phyloP scores from a whole-genome alignment of 2,888 invertebrate species.

The Xestia sexstrigata region DNA sequence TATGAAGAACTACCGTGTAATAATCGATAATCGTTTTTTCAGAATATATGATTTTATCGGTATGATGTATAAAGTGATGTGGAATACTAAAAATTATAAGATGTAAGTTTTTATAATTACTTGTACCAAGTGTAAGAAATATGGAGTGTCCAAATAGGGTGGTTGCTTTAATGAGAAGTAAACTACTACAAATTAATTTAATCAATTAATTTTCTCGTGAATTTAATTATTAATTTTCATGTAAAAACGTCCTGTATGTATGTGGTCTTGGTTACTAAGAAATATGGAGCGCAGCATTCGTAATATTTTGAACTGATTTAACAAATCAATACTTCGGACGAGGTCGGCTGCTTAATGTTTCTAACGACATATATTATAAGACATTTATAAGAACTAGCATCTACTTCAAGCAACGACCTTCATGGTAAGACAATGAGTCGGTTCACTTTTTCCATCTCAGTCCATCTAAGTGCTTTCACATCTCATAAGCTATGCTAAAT shows the following conservation, averaged over 20 bases:
- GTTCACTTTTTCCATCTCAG: not conserved
- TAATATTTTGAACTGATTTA: conserved; percentile 7
- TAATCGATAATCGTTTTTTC: conserved; percentile 67
- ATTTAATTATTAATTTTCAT: conserved; percentile 42
- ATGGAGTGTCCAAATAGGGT: conserved; percentile 59
- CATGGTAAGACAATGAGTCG: not conserved
- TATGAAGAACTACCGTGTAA: conserved; percentile 68
- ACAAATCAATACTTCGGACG: not conserved
- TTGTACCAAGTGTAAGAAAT: conserved; percentile 25
- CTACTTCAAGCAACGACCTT: not conserved
- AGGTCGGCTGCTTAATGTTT: not conserved
- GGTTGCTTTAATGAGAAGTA: conserved; percentile 42
- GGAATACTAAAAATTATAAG: conserved; percentile 48
- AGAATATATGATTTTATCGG: conserved; percentile 57
- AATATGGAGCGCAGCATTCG: conserved; percentile 15
- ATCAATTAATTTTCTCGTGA: conserved; percentile 57
- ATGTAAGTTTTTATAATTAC: conserved; percentile 57
- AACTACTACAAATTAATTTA: conserved; percentile 49
- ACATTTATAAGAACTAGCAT: not conserved
- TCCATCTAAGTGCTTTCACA: conserved; percentile 62
- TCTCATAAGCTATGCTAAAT: conserved; percentile 50
- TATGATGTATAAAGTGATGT: conserved; percentile 57
- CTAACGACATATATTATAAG: not conserved
- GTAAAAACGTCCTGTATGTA: conserved; percentile 20
- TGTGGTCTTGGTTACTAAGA: conserved; percentile 17